Conservation (phyloP, 2,888 invertebrate genomes). For the Ophion slaviceki region DNA sequence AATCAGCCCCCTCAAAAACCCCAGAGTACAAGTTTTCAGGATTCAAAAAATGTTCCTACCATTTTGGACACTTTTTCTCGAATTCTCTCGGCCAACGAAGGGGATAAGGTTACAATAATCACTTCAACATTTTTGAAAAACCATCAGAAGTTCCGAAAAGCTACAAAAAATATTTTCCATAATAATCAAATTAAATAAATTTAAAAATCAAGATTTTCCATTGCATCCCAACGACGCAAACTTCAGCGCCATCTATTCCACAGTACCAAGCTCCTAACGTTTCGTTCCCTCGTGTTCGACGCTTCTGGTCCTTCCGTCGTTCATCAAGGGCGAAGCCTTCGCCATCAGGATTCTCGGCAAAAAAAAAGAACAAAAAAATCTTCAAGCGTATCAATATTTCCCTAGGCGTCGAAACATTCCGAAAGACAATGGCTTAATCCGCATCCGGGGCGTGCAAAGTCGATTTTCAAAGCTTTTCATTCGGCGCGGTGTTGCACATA, state of each 20-base stretch:
- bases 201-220: too few species aligned
- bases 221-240: too few species aligned
- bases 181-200: too few species aligned
- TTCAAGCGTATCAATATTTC: conserved; percentile 32
- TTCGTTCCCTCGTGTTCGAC: background rate
- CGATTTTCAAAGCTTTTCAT: conserved; percentile 50
- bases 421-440: conserved; percentile 67
- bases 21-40: too few species aligned
- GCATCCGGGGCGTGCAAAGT: conserved; percentile 59
- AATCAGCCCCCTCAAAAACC: too few species aligned
- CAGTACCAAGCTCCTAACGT: background rate
- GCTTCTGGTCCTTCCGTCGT: background rate
- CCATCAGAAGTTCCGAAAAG: too few species aligned
- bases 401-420: conserved; percentile 63
- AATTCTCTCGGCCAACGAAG: too few species aligned
- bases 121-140: too few species aligned
- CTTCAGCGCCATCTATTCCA: background rate
- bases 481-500: background rate
- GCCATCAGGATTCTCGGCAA: conserved; percentile 16
- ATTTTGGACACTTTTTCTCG: too few species aligned
- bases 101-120: too few species aligned
- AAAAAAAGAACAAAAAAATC: background rate
- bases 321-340: background rate
- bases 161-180: too few species aligned
- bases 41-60: too few species aligned